A percentile compares a stretch with the other conserved stretches of the same genome.
phyloP scores from a whole-genome alignment of 2,113 vertebrate genomes.

The Phalacrocorax aristotelis region DNA sequence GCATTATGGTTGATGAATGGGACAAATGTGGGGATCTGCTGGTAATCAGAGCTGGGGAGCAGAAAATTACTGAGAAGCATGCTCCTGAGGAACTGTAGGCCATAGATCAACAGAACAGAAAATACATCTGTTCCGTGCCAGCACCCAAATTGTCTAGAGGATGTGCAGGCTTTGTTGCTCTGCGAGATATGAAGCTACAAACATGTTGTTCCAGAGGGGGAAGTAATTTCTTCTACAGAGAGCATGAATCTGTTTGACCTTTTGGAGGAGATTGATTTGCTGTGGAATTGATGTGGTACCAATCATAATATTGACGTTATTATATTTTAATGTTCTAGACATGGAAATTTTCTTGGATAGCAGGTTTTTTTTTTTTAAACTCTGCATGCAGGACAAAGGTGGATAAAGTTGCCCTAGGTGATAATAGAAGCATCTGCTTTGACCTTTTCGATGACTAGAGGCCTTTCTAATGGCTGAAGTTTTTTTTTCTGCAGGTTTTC shows the following conservation, averaged over 20 bases:
- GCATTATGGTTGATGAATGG: background rate
- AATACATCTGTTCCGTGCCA: background rate
- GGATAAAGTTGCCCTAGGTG: background rate
- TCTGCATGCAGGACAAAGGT: background rate
- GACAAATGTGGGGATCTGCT: background rate
- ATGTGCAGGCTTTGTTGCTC: background rate
- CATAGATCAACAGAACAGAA: background rate
- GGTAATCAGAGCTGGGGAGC: background rate
- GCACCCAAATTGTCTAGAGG: background rate
- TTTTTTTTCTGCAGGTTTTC: background rate
- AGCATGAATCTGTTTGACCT: background rate
- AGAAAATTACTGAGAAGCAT: background rate
- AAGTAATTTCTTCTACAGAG: background rate
- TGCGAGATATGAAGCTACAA: background rate
- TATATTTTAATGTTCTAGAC: background rate
- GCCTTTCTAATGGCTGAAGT: background rate
- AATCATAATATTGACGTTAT: background rate
- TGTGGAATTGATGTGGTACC: background rate
- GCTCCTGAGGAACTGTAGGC: background rate
- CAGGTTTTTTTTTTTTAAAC: background rate
- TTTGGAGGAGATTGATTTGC: background rate
- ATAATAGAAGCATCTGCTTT: background rate
- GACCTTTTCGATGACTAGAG: background rate
- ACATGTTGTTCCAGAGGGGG: background rate
- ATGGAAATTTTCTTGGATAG: background rate